A percentile compares a stretch with the other conserved stretches of the same genome.
Conservation (phyloP, 2,888 invertebrate genomes). For the Cyclophora albipunctata region DNA sequence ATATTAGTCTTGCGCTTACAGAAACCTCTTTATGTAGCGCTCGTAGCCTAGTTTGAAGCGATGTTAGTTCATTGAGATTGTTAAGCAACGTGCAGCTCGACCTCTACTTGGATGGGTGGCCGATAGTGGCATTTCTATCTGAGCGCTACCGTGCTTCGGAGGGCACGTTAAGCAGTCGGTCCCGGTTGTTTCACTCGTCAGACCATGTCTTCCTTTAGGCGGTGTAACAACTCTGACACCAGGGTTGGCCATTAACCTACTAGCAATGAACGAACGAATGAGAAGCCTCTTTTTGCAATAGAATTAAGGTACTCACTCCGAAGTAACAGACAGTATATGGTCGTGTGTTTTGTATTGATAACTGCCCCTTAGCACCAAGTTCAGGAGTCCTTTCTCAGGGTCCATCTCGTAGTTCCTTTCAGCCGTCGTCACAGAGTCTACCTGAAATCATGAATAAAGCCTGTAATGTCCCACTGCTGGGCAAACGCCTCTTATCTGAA, state of each 20-base stretch:
- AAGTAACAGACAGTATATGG: slow-evolving; percentile 49
- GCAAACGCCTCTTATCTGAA: no score
- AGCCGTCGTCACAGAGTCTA: slow-evolving; percentile 54
- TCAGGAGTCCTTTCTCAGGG: slow-evolving; percentile 39
- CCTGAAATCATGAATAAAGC: slow-evolving; percentile 29
- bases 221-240: no score
- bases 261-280: background rate
- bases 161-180: no score
- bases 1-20: background rate
- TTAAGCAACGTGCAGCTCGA: no score
- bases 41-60: no score
- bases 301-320: slow-evolving; percentile 45
- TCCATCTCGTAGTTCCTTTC: slow-evolving; percentile 55
- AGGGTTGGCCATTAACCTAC: background rate
- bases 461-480: slow-evolving; percentile 1
- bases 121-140: no score
- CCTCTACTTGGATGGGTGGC: no score
- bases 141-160: no score
- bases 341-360: slow-evolving; percentile 58
- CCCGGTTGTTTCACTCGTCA: no score
- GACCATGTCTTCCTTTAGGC: no score
- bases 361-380: slow-evolving; percentile 42
- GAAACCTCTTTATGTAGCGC: background rate
- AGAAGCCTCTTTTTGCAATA: background rate
- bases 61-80: no score